Percentiles rank a stretch among this genome's conserved stretches.
Evolutionary conservation across 2,797 vertebrate genomes (phyloP).

Genomic region (Argya squamiceps): DNA sequence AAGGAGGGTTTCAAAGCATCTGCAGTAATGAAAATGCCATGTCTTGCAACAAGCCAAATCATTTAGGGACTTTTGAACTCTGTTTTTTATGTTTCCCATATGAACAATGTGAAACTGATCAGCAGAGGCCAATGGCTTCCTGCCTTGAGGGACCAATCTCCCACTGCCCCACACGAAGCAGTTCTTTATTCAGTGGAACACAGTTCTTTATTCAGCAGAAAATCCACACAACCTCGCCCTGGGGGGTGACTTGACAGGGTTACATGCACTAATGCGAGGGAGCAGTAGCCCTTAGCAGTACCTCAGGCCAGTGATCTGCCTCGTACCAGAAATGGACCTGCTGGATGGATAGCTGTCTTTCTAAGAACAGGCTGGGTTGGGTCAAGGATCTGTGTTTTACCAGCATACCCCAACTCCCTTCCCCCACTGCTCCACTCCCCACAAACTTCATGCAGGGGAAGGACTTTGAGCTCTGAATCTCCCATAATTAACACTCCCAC

Average conservation of each 20-base stretch:
- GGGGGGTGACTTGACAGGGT: too few relatives aligned
- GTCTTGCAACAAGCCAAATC: not conserved
- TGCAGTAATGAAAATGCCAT: not conserved
- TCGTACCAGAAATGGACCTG: not conserved
- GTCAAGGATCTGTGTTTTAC: not conserved
- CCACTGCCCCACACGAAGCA: too few relatives aligned
- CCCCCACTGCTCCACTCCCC: not conserved
- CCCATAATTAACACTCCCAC: not conserved
- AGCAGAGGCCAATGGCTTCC: not conserved
- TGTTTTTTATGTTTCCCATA: not conserved
- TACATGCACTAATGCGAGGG: not conserved
- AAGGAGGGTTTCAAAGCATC: not conserved
- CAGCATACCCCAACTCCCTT: rapidly evolving
- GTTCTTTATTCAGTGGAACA: not conserved
- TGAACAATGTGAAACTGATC: not conserved
- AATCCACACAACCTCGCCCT: too few relatives aligned
- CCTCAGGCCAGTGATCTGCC: not conserved
- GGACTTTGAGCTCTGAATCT: not conserved
- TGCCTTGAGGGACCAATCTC: not conserved
- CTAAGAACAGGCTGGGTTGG: not conserved
- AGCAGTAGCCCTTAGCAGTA: not conserved
- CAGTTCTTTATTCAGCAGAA: not conserved
- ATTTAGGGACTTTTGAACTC: not conserved
- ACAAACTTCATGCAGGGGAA: not conserved
- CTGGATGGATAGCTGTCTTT: not conserved